Conservation (phyloP, 2,797 vertebrate species). For the Melanotaenia trifasciata region DNA sequence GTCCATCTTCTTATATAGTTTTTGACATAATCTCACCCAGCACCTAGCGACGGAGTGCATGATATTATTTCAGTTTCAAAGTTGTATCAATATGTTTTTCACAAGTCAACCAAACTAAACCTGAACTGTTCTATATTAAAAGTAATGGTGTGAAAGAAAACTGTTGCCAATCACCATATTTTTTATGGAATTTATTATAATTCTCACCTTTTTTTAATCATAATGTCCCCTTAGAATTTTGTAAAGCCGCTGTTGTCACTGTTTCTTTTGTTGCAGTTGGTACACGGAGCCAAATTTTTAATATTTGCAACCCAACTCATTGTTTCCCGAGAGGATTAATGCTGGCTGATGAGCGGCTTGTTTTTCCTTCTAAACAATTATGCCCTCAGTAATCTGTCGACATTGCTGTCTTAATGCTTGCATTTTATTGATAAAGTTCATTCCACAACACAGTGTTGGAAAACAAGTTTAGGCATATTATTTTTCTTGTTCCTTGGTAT, state of each 20-base stretch:
- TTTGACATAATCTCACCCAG: too few species aligned
- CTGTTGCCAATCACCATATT: too few species aligned
- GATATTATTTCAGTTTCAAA: too few species aligned
- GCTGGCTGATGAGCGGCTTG: conserved; percentile 16
- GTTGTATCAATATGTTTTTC: too few species aligned
- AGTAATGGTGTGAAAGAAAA: too few species aligned
- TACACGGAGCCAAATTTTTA: conserved; percentile 7
- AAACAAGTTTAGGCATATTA: not conserved
- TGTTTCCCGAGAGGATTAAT: conserved; percentile 37
- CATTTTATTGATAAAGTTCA: conserved; percentile 4
- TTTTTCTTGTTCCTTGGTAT: not conserved
- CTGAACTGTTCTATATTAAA: too few species aligned
- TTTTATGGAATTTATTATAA: not conserved
- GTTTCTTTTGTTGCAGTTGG: not conserved
- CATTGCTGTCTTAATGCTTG: conserved; percentile 14
- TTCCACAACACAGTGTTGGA: not conserved
- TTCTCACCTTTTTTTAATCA: not conserved
- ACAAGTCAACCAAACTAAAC: too few species aligned
- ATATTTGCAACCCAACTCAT: too few species aligned
- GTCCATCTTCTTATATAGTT: too few species aligned
- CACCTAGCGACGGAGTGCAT: too few species aligned
- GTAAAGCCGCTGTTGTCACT: not conserved
- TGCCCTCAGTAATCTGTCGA: conserved; percentile 14
- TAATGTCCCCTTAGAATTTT: not conserved
- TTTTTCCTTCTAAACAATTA: conserved; percentile 21